Conservation (phyloP, 1,140 invertebrate species). For the Battus philenor region DNA sequence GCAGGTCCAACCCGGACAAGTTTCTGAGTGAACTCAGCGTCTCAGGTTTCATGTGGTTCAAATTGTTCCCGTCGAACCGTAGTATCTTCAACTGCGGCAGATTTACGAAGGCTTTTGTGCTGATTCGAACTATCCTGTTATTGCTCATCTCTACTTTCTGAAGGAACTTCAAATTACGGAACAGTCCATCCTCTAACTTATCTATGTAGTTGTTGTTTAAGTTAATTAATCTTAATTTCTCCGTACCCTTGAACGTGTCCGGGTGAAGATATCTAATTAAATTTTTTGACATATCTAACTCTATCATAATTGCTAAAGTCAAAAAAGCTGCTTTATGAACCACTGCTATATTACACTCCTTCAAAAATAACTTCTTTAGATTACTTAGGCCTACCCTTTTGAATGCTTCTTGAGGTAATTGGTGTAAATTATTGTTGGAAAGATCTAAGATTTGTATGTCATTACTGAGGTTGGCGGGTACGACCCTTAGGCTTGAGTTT, state of each 20-base stretch:
- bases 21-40: slow-evolving; percentile 80
- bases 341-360: slow-evolving; percentile 82
- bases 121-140: slow-evolving; percentile 83
- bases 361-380: slow-evolving; percentile 87
- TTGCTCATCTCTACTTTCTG: slow-evolving; percentile 87
- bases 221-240: slow-evolving; percentile 82
- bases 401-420: slow-evolving; percentile 78
- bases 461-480: slow-evolving; percentile 83
- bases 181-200: slow-evolving; percentile 83
- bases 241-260: slow-evolving; percentile 83
- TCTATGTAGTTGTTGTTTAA: slow-evolving; percentile 85
- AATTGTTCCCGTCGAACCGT: slow-evolving; percentile 83
- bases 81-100: slow-evolving; percentile 82
- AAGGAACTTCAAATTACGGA: slow-evolving; percentile 83
- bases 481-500: slow-evolving; percentile 78
- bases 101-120: slow-evolving; percentile 82
- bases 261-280: slow-evolving; percentile 81
- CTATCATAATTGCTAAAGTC: slow-evolving; percentile 86
- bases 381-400: slow-evolving; percentile 82
- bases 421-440: slow-evolving; percentile 69
- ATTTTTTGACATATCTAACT: slow-evolving; percentile 90
- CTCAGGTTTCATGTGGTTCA: slow-evolving; percentile 79
- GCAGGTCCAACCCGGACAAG: slow-evolving; percentile 84
- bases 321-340: slow-evolving; percentile 85
- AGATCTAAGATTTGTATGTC: slow-evolving; percentile 88